A percentile compares a stretch with the other conserved stretches of the same genome.
These are phyloP conservation scores for Gymnoscopelus microlampas DNA, from an alignment of 2,797 vertebrate species.

Conservation along the genomic window DNA sequence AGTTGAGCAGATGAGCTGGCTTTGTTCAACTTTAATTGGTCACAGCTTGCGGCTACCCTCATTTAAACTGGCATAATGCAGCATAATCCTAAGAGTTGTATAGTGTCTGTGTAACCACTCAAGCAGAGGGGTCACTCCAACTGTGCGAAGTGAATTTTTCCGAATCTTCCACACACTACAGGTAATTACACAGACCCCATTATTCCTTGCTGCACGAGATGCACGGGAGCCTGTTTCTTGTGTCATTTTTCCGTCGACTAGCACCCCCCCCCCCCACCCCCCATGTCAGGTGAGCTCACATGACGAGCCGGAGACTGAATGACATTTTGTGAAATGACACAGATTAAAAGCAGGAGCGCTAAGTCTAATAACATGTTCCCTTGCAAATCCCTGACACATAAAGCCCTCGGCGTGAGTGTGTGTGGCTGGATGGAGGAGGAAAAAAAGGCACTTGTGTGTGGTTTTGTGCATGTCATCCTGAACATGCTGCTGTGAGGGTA, in stretches of 20 bases:
- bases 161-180: slow-evolving; percentile 71
- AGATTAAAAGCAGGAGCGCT: slow-evolving; percentile 35
- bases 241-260: slow-evolving; percentile 46
- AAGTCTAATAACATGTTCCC: slow-evolving; percentile 38
- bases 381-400: slow-evolving; percentile 26
- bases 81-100: slow-evolving; percentile 73
- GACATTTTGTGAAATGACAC: slow-evolving; percentile 44
- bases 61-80: slow-evolving; percentile 75
- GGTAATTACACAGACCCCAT: slow-evolving; percentile 75
- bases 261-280: background rate
- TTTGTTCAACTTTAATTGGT: slow-evolving; percentile 83
- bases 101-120: slow-evolving; percentile 61
- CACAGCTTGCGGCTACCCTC: slow-evolving; percentile 78
- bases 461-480: slow-evolving; percentile 25
- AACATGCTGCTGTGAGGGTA: slow-evolving; percentile 40
- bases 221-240: slow-evolving; percentile 35
- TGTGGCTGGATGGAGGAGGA: slow-evolving; percentile 5
- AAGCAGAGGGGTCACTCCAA: slow-evolving; percentile 66
- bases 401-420: slow-evolving; percentile 16
- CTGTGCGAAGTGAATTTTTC: slow-evolving; percentile 72
- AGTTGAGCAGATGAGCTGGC: slow-evolving; percentile 82
- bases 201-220: slow-evolving; percentile 51
- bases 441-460: slow-evolving; percentile 19
- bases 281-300: slow-evolving; percentile 29
- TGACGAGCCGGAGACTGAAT: slow-evolving; percentile 42